A percentile compares a stretch with the other conserved stretches of the same genome.
Evolutionary conservation across 2,113 vertebrate genomes (phyloP).

Genomic region (Fregata magnificens): DNA sequence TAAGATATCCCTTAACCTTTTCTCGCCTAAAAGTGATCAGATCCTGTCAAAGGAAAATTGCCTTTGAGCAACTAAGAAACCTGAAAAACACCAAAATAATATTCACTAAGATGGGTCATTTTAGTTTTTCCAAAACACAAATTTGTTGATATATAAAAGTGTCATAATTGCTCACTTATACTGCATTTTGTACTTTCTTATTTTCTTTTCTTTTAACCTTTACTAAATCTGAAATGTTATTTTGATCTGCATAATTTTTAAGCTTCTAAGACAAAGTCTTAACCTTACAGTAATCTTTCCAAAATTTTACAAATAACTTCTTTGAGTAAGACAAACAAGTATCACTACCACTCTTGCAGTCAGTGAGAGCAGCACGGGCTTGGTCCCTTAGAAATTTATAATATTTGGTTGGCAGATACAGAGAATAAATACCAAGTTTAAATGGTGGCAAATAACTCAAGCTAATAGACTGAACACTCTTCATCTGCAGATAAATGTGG

Average conservation of each 20-base stretch:
- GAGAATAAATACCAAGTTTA: background rate
- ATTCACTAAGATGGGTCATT: background rate
- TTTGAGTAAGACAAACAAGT: background rate
- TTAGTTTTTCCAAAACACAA: background rate
- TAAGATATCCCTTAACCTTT: background rate
- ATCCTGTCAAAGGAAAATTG: background rate
- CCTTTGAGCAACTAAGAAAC: background rate
- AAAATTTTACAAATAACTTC: background rate
- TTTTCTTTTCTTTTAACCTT: background rate
- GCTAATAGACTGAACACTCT: background rate
- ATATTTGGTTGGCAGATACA: background rate
- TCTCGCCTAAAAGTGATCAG: background rate
- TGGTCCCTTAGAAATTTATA: background rate
- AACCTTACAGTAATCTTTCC: background rate
- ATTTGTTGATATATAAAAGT: background rate
- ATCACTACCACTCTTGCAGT: background rate
- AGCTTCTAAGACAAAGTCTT: background rate
- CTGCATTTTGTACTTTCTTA: background rate
- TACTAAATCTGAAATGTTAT: background rate
- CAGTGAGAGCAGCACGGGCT: background rate
- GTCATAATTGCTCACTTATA: background rate
- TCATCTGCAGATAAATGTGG: background rate
- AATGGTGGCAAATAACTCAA: background rate
- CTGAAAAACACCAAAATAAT: background rate
- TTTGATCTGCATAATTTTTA: background rate